Evolutionary conservation across 2,113 vertebrate species (phyloP), one percentile per base, ranked within the genome.

Genomic region (Odontesthes bonariensis): DNA sequence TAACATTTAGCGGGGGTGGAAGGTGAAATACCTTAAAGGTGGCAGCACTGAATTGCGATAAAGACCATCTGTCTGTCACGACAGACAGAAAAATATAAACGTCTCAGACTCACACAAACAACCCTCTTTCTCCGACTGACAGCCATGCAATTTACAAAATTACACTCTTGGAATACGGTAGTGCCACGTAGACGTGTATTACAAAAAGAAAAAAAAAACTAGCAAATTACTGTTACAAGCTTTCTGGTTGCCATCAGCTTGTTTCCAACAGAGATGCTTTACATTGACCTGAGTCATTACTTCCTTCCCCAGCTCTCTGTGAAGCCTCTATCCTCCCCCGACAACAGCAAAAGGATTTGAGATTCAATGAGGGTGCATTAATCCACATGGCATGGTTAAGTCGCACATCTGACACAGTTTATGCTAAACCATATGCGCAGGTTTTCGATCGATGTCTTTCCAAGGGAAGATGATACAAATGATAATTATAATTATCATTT

Each of bases 51-150:
- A 73, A 1, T 56, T 51, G 58, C 31, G 38, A 35, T 77, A 73
- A 73, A 4, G 47, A 73, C 54, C 68, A 54, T 75, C 76, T 55
- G 76, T 11, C 58, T 0, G 3, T 66, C 59, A 27, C 23, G 8
- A 22, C 16, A 3, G 19, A 2, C 22, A 16, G 17, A 42, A 32
- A 58, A 2, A 31, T 35, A 42, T 51, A 68, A 4, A 0, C 7
- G 16, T 20, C 47, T 65, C 23, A 0, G 8, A 2, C 31, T 6
- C 46, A 35, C 31, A n/a, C 47, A 59, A 63, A 55, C 64, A 42
- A 33, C 8, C 42, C 20, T 3, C 8, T 23, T 68, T 6, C 3
- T 27, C 40, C 17, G 53, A 53, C 5, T 62, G 63, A 69, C 77
- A 55, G 52, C 16, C 16, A 3, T 5, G 42, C 14, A 5, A 1